Evolutionary conservation across 1,140 invertebrate species (phyloP).

Genomic region (Ips nitidus): DNA sequence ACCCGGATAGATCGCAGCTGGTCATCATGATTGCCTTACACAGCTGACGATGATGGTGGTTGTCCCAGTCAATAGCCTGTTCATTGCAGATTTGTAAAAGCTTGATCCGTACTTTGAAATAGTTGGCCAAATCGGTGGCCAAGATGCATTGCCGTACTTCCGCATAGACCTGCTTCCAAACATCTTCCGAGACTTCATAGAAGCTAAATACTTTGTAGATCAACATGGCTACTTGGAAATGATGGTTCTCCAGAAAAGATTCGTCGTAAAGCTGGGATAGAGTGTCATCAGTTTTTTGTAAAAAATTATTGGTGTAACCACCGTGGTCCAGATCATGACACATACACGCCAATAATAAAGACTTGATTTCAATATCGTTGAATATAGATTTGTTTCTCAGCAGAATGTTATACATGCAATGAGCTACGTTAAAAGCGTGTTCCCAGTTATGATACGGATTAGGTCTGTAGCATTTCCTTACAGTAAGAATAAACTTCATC

Average conservation of each 20-base stretch:
- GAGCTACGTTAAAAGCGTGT: slow-evolving; percentile 60
- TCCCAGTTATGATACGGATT: slow-evolving; percentile 63
- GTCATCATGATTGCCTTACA: slow-evolving; percentile 62
- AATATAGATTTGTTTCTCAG: slow-evolving; percentile 54
- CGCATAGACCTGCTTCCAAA: slow-evolving; percentile 42
- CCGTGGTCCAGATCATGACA: slow-evolving; percentile 63
- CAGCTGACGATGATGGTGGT: slow-evolving; percentile 52
- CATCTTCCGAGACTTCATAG: slow-evolving; percentile 30
- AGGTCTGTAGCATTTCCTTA: slow-evolving; percentile 54
- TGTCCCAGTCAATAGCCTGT: slow-evolving; percentile 52
- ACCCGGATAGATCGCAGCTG: slow-evolving; percentile 58
- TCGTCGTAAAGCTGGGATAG: slow-evolving; percentile 56
- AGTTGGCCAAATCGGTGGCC: slow-evolving; percentile 58
- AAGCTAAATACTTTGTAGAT: slow-evolving; percentile 49
- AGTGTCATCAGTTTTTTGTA: slow-evolving; percentile 55
- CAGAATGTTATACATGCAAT: slow-evolving; percentile 60
- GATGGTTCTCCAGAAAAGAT: slow-evolving; percentile 60
- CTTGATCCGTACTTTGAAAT: slow-evolving; percentile 56
- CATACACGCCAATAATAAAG: slow-evolving; percentile 56
- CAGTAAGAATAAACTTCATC: slow-evolving; percentile 54
- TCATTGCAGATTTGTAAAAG: slow-evolving; percentile 53
- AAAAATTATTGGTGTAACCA: slow-evolving; percentile 61
- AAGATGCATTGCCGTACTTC: slow-evolving; percentile 59
- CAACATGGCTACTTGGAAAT: slow-evolving; percentile 57
- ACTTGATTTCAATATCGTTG: slow-evolving; percentile 54